Base-by-base conservation (phyloP, 2,888 invertebrate genomes). In the Nemoura dubitans region DNA sequence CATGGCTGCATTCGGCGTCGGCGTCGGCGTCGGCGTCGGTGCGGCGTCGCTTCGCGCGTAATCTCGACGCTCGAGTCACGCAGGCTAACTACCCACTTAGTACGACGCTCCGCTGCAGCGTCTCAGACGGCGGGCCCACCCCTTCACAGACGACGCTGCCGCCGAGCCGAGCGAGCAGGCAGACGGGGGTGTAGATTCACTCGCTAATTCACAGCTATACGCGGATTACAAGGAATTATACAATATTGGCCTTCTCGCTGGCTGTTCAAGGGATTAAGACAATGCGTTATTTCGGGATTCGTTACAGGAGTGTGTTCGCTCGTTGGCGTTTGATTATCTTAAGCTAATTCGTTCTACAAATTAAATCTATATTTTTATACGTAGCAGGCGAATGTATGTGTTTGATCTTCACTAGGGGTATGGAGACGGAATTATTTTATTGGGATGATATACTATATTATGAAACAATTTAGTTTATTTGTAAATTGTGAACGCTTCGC, bases 71-170 rank as follows among this genome's bases (percentile, higher is more conserved):
- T n/a, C 59, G 59, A 14, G 26, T 10, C 78, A 78, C 28, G 26
- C 78, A 5, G 28, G n/a, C 78, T 78, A 78, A 78, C 78, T 25
- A 78, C 78, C 78, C 78, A 78, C 78, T 78, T 78, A 78, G 28
- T 26, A 26, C 26, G 28, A 26, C 26, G 26, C n/a, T 25, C n/a
- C n/a, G n/a, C 76, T 21, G n/a, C 76, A 76, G 14, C 76, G 26
- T 36, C 36, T 36, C 36, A 36, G 14, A 28, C 27, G 78, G 5
- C 27, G 28, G 3, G 59, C 59, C 59, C 59, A 59, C 59, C 59
- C 59, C 59, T 59, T 14, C 36, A 36, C 36, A 10, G 36, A 14
- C 59, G 59, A 26, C 25, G 28, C 5, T 25, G 78, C 28, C 26
- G 78, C 28, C n/a, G n/a, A n/a, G n/a, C n/a, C n/a, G n/a, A n/a